A percentile compares a stretch with the other conserved stretches of the same genome.
phyloP scores from a whole-genome alignment of 2,797 vertebrate genomes.

The Steatocranus sp. region DNA sequence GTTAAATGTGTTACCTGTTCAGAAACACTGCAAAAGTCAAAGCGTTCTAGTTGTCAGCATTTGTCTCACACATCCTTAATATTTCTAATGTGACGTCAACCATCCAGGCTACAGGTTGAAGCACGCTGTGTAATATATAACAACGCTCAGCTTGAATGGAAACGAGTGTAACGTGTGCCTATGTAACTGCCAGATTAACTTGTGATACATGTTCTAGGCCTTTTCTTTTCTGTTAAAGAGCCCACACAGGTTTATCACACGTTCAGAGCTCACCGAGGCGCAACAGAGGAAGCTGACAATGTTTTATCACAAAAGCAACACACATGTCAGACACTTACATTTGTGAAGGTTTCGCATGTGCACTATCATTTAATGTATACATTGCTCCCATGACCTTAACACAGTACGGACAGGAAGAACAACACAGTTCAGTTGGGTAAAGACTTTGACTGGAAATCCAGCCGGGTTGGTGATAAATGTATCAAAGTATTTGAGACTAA shows the following conservation, averaged over 20 bases:
- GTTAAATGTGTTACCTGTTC: neutral
- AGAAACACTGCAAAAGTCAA: neutral
- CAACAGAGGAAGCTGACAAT: neutral
- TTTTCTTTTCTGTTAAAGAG: neutral
- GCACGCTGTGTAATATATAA: neutral
- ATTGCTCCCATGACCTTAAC: slow-evolving; percentile 21
- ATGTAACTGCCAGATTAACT: neutral
- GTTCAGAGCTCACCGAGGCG: neutral
- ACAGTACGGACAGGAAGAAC: slow-evolving; percentile 13
- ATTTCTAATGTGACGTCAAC: neutral
- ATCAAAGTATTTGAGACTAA: slow-evolving; percentile 21
- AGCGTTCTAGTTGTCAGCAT: neutral
- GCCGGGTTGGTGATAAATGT: slow-evolving; percentile 22
- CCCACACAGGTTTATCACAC: neutral
- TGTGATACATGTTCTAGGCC: neutral
- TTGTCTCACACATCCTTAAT: neutral
- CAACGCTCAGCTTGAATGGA: neutral
- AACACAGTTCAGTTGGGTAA: neutral
- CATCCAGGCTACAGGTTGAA: neutral
- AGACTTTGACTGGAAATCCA: neutral
- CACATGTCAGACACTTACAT: neutral
- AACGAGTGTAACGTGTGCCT: neutral
- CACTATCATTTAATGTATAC: slow-evolving; percentile 7
- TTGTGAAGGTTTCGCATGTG: neutral
- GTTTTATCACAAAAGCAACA: neutral